phyloP scores from a whole-genome alignment of 2,113 vertebrate genomes.

The Hipposideros armiger region DNA sequence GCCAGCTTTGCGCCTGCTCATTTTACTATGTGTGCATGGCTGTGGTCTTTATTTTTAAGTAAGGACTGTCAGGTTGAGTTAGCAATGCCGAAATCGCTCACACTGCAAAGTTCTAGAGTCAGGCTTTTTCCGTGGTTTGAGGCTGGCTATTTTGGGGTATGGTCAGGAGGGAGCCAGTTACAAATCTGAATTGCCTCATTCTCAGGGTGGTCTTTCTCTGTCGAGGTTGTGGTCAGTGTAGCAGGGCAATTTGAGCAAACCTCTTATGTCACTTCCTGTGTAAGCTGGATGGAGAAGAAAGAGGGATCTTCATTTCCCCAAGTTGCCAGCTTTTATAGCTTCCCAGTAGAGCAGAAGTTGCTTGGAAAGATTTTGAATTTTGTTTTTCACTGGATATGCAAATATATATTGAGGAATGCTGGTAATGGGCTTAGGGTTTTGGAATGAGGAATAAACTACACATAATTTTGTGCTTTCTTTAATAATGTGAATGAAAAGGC shows the following conservation, averaged over 20 bases:
- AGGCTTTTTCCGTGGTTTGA: background rate
- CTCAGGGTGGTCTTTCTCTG: constrained; percentile 68
- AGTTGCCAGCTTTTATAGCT: constrained; percentile 63
- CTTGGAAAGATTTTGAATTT: constrained; percentile 75
- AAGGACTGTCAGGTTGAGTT: constrained; percentile 28
- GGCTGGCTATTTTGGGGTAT: constrained; percentile 67
- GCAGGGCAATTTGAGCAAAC: background rate
- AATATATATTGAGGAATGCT: constrained; percentile 72
- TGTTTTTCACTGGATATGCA: constrained; percentile 73
- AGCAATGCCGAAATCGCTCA: constrained; percentile 31
- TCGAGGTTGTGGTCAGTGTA: fast-evolving
- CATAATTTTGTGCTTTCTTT: constrained; percentile 38
- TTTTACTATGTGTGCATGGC: constrained; percentile 59
- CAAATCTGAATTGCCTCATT: constrained; percentile 47
- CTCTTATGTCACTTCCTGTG: background rate
- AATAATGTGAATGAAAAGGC: constrained; percentile 16
- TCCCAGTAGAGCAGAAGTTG: constrained; percentile 69
- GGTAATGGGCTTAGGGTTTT: constrained; percentile 60
- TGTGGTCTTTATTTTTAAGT: constrained; percentile 44
- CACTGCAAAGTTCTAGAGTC: background rate
- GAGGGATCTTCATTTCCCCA: background rate
- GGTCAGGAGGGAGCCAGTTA: constrained; percentile 54
- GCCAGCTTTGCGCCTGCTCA: constrained; percentile 75
- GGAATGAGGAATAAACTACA: constrained; percentile 53
- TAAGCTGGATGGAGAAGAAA: constrained; percentile 29